These are phyloP conservation scores for Phorcus lineatus DNA, from an alignment of 2,888 invertebrate species.

Conservation along the genomic window DNA sequence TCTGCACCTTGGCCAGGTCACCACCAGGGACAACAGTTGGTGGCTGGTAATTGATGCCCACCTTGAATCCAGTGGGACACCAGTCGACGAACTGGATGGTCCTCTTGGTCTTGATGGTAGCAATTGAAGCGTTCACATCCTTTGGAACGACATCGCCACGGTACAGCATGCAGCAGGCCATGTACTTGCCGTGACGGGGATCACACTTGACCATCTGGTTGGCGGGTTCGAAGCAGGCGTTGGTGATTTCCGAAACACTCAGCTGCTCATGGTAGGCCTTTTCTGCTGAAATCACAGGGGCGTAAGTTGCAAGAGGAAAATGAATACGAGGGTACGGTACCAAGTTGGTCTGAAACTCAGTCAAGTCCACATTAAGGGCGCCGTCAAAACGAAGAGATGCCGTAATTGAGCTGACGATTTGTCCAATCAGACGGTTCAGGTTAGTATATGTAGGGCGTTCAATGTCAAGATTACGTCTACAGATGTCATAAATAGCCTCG, in stretches of 20 bases:
- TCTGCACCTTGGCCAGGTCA: conserved; percentile 81
- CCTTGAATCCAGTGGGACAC: conserved; percentile 83
- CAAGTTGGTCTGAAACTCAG: conserved; percentile 77
- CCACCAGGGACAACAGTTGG: conserved; percentile 90
- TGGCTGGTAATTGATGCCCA: conserved; percentile 88
- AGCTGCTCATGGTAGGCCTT: conserved; percentile 87
- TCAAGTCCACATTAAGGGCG: conserved; percentile 78
- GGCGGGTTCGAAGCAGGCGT: conserved; percentile 87
- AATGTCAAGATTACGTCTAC: conserved; percentile 86
- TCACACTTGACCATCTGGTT: conserved; percentile 92
- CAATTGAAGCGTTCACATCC: conserved; percentile 71
- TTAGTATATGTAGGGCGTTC: conserved; percentile 91
- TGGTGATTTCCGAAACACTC: conserved; percentile 68
- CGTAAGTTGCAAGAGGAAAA: conserved; percentile 88
- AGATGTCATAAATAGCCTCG: conserved; percentile 92
- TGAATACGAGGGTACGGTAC: conserved; percentile 81
- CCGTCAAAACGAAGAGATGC: conserved; percentile 78
- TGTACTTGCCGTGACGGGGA: conserved; percentile 78
- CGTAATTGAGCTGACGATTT: conserved; percentile 80
- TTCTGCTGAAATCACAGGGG: conserved; percentile 65
- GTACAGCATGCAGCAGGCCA: conserved; percentile 97
- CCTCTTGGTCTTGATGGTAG: conserved; percentile 92
- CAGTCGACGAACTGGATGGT: conserved; percentile 81
- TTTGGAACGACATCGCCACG: conserved; percentile 74
- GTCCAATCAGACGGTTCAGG: conserved; percentile 94